Evolutionary conservation across 2,888 invertebrate genomes (phyloP), one percentile per base, ranked within the genome.

Genomic region (Drosophila neotestacea): DNA sequence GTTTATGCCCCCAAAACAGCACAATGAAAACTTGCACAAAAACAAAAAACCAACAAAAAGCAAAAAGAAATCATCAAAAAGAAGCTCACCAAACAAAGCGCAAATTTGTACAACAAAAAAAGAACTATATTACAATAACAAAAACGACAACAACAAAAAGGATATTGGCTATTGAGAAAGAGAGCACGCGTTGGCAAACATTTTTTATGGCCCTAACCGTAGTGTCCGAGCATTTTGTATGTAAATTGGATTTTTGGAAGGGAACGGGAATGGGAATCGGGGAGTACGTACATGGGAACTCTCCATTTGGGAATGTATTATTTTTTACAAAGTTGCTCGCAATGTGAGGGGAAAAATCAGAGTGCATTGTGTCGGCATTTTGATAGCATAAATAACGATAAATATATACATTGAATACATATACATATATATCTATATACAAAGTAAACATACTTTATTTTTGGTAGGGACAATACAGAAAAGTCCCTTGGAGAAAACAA

Each of bases 371-470:
- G 61, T 62, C 41, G 65, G 47, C 56, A 67, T 79, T 60, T 77
- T 74, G 79, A 74, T 74, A 76, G 79, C 79, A 56, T 65, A 54
- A 64, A 70, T 73, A 88, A 70, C 71, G 63, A 71, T 50, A 56
- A 78, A 85, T 73, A 83, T 73, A 85, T 58, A 78, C 34, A 63
- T 62, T 54, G 32, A 42, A 68, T 56, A 58, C 42, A 79, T 56
- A 80, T 48, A 70, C 38, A 77, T 80, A 83, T 71, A 62, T 71
- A 81, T 76, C 58, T 67, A 76, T 70, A 77, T 67, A 77, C 65
- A 89, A 85, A 66, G 22, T 22, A 22, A 54, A 59, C 44, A 46
- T 87, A 89, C 71, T 84, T 89, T 84, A 69, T 73, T 80, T 82
- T 74, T 81, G 61, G 51, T 38, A 36, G 54, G 77, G 67, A 64